Conservation (phyloP, 1,140 invertebrate genomes). For the Copidosoma floridanum region DNA sequence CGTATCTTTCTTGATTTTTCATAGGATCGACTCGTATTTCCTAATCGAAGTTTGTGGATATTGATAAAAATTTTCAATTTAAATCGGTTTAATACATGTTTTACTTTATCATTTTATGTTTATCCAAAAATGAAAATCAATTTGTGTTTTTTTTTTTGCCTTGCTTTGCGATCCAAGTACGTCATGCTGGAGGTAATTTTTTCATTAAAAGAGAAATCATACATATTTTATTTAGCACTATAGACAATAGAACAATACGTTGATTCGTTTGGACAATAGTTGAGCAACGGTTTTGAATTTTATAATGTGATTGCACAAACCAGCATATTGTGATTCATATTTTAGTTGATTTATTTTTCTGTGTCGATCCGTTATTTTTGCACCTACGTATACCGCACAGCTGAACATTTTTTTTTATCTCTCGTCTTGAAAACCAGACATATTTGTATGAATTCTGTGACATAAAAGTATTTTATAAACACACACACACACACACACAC, state of each 20-base stretch:
- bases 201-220: background rate
- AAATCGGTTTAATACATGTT: background rate
- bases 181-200: constrained; percentile 47
- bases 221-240: constrained; percentile 9
- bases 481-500: no score
- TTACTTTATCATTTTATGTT: no score
- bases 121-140: constrained; percentile 10
- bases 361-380: constrained; percentile 1
- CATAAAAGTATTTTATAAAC: no score
- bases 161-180: constrained; percentile 45
- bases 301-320: background rate
- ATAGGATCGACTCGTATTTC: background rate
- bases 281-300: background rate
- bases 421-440: no score
- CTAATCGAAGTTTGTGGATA: background rate
- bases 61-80: background rate
- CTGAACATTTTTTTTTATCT: no score
- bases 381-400: no score
- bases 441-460: no score
- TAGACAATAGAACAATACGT: constrained; percentile 12
- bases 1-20: background rate
- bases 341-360: background rate
- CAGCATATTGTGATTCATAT: background rate
- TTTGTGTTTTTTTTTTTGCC: constrained; percentile 30
- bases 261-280: constrained; percentile 2